phyloP scores from a whole-genome alignment of 2,888 invertebrate genomes.

The Coenonympha glycerion region DNA sequence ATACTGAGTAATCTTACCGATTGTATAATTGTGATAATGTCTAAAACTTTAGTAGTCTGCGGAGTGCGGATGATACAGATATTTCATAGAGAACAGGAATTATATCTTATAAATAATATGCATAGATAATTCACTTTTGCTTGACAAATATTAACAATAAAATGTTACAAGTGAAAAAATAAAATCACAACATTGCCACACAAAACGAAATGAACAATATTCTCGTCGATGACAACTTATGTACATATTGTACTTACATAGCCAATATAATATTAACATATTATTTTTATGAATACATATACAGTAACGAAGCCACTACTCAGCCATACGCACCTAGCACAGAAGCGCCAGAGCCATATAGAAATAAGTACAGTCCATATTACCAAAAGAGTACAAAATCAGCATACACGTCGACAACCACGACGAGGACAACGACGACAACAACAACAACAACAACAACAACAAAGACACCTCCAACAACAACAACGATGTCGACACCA shows the following conservation, averaged over 20 bases:
- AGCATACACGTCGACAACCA: slow-evolving; percentile 31
- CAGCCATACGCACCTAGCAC: slow-evolving; percentile 64
- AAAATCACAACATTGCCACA: not conserved
- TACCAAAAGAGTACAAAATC: slow-evolving; percentile 32
- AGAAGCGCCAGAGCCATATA: slow-evolving; percentile 42
- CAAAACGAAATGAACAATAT: not conserved
- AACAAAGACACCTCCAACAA: slow-evolving; percentile 30
- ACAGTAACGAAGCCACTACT: slow-evolving; percentile 68
- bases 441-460: slow-evolving; percentile 38
- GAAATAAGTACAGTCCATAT: slow-evolving; percentile 42
- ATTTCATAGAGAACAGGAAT: too few species aligned
- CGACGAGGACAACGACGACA: slow-evolving; percentile 30
- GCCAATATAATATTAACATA: slow-evolving; percentile 47
- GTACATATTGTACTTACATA: not conserved
- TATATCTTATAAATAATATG: too few species aligned
- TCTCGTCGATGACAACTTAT: not conserved
- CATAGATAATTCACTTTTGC: too few species aligned
- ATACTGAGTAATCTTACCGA: not conserved
- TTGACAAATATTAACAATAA: not conserved
- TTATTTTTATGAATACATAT: slow-evolving; percentile 44
- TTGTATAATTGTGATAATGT: too few species aligned
- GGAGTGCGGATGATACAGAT: too few species aligned
- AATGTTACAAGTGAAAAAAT: not conserved
- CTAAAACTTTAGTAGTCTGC: too few species aligned
- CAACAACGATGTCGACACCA: slow-evolving; percentile 28